These are phyloP conservation scores for Coluber constrictor DNA, from an alignment of 2,797 vertebrate genomes.

Conservation along the genomic window DNA sequence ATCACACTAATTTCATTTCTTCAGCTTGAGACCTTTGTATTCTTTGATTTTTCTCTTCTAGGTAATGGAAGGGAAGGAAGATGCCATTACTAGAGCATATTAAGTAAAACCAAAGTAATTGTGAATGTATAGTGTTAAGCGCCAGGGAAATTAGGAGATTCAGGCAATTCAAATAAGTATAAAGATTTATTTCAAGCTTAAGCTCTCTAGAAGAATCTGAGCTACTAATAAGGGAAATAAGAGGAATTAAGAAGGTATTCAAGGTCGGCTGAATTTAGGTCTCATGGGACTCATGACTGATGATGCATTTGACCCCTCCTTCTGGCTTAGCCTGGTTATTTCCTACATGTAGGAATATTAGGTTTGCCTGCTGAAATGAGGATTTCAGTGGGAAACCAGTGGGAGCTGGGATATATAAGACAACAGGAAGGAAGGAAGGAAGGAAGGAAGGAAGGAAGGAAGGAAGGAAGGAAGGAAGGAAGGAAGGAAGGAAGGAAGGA, in stretches of 20 bases:
- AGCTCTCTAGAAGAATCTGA: too few species aligned
- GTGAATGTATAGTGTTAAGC: neutral
- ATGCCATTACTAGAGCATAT: slow-evolving; percentile 14
- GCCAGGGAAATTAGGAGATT: too few species aligned
- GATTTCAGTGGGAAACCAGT: neutral
- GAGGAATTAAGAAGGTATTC: too few species aligned
- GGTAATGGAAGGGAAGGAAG: slow-evolving; percentile 20
- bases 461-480: neutral
- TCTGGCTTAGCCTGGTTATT: too few species aligned
- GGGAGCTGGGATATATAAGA: slow-evolving; percentile 11
- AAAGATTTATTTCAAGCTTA: too few species aligned
- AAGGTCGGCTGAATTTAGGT: too few species aligned
- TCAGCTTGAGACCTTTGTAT: slow-evolving; percentile 15
- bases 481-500: neutral
- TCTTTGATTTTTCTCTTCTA: slow-evolving; percentile 20
- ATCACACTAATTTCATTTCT: slow-evolving; percentile 38
- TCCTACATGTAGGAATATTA: slow-evolving; percentile 13
- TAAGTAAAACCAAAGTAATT: slow-evolving; percentile 16
- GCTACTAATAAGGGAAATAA: too few species aligned
- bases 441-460: neutral
- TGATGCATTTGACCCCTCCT: too few species aligned
- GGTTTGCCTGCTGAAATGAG: neutral
- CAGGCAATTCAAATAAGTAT: too few species aligned
- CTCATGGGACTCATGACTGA: too few species aligned
- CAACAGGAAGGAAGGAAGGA: neutral